A percentile compares a stretch with the other conserved stretches of the same genome.
These are phyloP conservation scores for Antheraea assamensis DNA, from an alignment of 2,888 invertebrate genomes.

Conservation along the genomic window DNA sequence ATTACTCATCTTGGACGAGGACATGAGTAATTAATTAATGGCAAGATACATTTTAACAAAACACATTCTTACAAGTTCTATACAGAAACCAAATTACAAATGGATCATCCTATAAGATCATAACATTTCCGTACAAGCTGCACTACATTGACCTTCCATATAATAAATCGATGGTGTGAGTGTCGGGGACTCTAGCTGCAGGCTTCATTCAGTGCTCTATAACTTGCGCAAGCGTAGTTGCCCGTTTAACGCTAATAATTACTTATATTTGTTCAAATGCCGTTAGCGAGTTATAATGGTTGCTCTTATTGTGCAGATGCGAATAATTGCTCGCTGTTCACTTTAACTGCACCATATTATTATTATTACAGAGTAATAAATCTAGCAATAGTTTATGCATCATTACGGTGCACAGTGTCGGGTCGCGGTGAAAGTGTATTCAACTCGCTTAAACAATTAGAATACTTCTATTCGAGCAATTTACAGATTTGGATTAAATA, in stretches of 20 bases:
- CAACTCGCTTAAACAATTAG: background rate
- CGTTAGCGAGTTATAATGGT: slow-evolving; percentile 2
- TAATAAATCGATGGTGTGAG: background rate
- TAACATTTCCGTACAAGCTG: background rate
- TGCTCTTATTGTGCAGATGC: slow-evolving; percentile 6
- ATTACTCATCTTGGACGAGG: too few species aligned
- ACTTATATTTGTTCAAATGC: slow-evolving; percentile 8
- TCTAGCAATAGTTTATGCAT: background rate
- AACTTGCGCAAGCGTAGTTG: background rate
- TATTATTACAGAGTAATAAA: background rate
- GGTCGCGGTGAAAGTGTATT: background rate
- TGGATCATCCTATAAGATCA: too few species aligned
- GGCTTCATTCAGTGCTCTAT: background rate
- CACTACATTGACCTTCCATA: background rate
- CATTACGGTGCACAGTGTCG: background rate
- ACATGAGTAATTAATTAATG: too few species aligned
- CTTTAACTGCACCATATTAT: background rate
- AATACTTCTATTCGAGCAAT: too few species aligned
- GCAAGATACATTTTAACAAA: too few species aligned
- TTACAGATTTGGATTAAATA: too few species aligned
- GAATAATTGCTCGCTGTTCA: slow-evolving; percentile 6
- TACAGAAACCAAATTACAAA: too few species aligned
- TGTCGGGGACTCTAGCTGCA: background rate
- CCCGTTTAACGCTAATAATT: background rate
- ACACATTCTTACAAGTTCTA: too few species aligned